Conservation (phyloP, 2,113 vertebrate genomes). For the Calonectris borealis region DNA sequence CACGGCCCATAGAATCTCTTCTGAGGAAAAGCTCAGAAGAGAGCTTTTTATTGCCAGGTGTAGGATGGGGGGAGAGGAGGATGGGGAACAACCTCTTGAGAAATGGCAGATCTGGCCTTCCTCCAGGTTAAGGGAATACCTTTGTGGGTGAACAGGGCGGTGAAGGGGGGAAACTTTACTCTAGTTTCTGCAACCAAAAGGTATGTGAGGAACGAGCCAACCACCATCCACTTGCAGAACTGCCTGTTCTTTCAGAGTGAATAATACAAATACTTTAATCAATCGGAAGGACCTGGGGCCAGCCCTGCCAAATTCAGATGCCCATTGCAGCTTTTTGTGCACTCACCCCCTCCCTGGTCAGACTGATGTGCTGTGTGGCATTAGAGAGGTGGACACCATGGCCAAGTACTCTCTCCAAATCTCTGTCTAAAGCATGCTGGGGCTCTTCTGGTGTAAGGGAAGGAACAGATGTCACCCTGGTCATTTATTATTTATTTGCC, state of each 20-base stretch:
- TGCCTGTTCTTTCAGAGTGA: constrained; percentile 3
- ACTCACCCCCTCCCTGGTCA: background rate
- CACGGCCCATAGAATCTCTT: background rate
- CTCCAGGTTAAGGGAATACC: background rate
- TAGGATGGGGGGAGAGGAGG: background rate
- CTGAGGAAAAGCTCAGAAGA: background rate
- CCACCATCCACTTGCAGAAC: background rate
- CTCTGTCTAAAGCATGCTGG: background rate
- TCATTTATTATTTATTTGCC: background rate
- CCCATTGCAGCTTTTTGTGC: background rate
- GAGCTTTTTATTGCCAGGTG: background rate
- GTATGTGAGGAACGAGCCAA: background rate
- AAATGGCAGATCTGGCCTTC: background rate
- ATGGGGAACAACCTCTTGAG: background rate
- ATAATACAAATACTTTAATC: background rate
- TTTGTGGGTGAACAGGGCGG: background rate
- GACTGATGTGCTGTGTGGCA: background rate
- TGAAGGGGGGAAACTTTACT: background rate
- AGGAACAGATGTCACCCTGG: background rate
- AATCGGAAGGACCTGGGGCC: background rate
- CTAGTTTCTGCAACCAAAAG: background rate
- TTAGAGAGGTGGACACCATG: background rate
- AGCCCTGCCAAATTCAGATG: background rate
- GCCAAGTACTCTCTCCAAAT: background rate
- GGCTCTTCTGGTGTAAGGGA: background rate